Base-by-base conservation (phyloP, 1,140 invertebrate genomes). In the Brachystomella parvula region DNA sequence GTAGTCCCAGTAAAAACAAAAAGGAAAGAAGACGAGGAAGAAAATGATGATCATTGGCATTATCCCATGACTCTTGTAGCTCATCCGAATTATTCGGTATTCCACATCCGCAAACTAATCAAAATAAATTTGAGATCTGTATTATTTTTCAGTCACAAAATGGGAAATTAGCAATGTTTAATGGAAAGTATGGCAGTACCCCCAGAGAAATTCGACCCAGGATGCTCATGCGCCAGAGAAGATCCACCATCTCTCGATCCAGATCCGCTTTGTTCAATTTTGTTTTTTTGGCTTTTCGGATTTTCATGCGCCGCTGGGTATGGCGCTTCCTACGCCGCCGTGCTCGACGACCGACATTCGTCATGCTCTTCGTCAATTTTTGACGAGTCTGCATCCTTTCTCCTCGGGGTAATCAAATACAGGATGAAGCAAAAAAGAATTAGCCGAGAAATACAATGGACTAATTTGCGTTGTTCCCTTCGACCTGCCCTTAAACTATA, bases 171-270 rank as follows among this genome's bases (percentile, higher is more conserved):
- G n/a, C n/a, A n/a, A n/a, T n/a, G n/a, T n/a, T n/a, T n/a, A n/a
- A n/a, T n/a, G n/a, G n/a, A n/a, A n/a, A n/a, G n/a, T n/a, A 44
- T 9, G 39, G 9, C 39, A 9, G n/a, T 44, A 44, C 39, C 39
- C 39, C 39, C 9, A 12, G 9, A 44, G 9, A 44, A 44, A 44
- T 44, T n/a, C 39, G 39, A 9, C 39, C 39, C 9, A 44, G n/a
- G 39, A 44, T 44, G 39, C n/a, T 44, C 39, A 44, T 44, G 39
- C 39, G 39, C 39, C 39, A 44, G n/a, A 44, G 39, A 44, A 44
- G 39, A 9, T 44, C 39, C 39, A 12, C n/a, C 39, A 9, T 12
- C 39, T 44, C 39, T n/a, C 39, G n/a, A n/a, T 44, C 39, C 9
- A 44, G 9, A 9, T 44, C 39, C n/a, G 9, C 39, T n/a, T 44